These are phyloP conservation scores for Drosophila meridiana DNA, from an alignment of 2,888 invertebrate genomes.

Conservation along the genomic window DNA sequence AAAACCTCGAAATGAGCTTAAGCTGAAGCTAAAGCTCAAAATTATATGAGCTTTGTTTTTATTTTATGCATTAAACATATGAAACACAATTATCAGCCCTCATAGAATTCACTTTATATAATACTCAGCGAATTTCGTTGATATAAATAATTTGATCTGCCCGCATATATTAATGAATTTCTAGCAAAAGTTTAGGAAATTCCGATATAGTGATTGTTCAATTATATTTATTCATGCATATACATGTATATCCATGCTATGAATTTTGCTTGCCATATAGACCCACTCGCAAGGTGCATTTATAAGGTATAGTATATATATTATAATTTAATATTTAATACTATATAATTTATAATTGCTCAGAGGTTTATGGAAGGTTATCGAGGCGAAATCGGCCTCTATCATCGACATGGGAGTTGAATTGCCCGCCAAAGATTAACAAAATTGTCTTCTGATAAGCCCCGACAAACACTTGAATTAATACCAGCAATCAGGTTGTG, in stretches of 20 bases:
- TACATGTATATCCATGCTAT: neutral
- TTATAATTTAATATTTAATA: constrained; percentile 15
- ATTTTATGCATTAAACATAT: neutral
- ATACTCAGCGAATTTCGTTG: neutral
- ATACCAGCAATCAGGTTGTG: constrained; percentile 26
- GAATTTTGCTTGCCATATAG: neutral
- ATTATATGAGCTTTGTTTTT: neutral
- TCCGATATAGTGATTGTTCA: neutral
- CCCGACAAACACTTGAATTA: constrained; percentile 1
- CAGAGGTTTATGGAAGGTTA: constrained; percentile 32
- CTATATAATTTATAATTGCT: constrained; percentile 34
- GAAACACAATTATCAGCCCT: neutral
- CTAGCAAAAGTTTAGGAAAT: neutral
- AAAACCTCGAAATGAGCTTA: neutral
- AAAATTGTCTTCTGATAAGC: constrained; percentile 31
- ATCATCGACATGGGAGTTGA: neutral
- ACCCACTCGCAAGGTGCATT: neutral
- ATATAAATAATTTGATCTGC: neutral
- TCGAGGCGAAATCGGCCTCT: constrained; percentile 12
- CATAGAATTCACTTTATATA: neutral
- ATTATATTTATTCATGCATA: neutral
- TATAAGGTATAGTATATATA: constrained; percentile 16
- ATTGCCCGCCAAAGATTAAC: constrained; percentile 18
- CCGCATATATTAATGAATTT: neutral
- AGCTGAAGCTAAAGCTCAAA: neutral